Conservation (phyloP, 1,140 invertebrate genomes). For the Eurosta solidaginis region DNA sequence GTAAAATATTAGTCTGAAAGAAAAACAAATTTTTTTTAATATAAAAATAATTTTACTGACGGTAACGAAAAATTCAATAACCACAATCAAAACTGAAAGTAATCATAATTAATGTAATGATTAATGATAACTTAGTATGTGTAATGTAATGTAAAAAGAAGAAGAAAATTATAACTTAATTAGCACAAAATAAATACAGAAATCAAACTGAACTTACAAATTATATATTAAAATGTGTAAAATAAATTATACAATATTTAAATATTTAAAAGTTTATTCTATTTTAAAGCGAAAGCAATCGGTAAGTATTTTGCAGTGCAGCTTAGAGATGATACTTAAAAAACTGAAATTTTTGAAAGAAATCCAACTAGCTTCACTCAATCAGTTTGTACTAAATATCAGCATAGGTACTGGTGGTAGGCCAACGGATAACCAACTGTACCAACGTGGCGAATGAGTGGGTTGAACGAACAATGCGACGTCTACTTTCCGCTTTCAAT, state of each 20-base stretch:
- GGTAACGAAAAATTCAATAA: neutral
- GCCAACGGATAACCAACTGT: too few species aligned
- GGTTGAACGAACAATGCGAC: too few species aligned
- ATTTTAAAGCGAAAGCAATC: neutral
- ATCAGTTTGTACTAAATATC: too few species aligned
- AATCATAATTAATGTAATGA: constrained; percentile 12
- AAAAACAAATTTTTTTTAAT: neutral
- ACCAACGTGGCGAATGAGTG: too few species aligned
- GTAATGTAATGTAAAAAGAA: too few species aligned
- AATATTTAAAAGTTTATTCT: neutral
- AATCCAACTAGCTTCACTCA: too few species aligned
- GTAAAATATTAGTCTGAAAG: neutral
- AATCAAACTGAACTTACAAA: constrained; percentile 8
- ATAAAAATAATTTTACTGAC: neutral
- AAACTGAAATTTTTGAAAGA: too few species aligned
- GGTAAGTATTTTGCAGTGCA: neutral
- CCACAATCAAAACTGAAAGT: constrained; percentile 17
- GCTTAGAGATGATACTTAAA: neutral
- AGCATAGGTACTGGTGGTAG: too few species aligned
- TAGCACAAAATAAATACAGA: constrained; percentile 12
- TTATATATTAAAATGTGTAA: constrained; percentile 26
- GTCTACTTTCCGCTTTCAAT: too few species aligned
- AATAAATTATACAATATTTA: constrained; percentile 26
- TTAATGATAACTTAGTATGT: neutral
- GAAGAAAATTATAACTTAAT: constrained; percentile 16